Percentiles rank a stretch among this genome's conserved stretches.
Conservation (phyloP, 2,797 vertebrate genomes). For the Botia almorhae region DNA sequence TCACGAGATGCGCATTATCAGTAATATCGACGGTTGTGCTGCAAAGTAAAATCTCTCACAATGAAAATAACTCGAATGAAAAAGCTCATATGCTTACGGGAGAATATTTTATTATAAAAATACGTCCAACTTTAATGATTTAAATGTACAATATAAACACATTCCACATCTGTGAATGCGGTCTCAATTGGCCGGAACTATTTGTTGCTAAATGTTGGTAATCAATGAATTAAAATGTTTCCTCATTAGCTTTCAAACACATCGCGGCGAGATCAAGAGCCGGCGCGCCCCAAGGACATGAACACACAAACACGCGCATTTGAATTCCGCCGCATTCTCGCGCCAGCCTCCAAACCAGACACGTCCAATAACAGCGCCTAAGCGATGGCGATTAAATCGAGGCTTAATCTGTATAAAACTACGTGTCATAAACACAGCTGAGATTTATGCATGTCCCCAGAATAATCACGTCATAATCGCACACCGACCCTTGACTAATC, state of each 20-base stretch:
- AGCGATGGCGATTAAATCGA: conserved; percentile 17
- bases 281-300: conserved; percentile 55
- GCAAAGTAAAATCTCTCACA: no score
- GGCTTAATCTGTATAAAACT: conserved; percentile 42
- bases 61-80: background rate
- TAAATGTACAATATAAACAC: background rate
- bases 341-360: conserved; percentile 13
- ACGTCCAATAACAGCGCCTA: conserved; percentile 37
- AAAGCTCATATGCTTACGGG: background rate
- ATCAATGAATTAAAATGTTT: conserved; percentile 33
- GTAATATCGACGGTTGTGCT: no score
- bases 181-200: background rate
- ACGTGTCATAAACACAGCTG: conserved; percentile 35
- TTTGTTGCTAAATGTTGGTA: conserved; percentile 1
- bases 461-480: conserved; percentile 52
- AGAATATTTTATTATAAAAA: background rate
- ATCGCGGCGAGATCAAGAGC: conserved; percentile 29
- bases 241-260: conserved; percentile 44
- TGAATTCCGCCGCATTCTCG: conserved; percentile 34
- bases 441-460: conserved; percentile 28
- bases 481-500: conserved; percentile 48
- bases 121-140: background rate
- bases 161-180: background rate
- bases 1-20: no score
- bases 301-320: conserved; percentile 7